Conservation (phyloP, 1,140 invertebrate species). For the Eumaeus atala region DNA sequence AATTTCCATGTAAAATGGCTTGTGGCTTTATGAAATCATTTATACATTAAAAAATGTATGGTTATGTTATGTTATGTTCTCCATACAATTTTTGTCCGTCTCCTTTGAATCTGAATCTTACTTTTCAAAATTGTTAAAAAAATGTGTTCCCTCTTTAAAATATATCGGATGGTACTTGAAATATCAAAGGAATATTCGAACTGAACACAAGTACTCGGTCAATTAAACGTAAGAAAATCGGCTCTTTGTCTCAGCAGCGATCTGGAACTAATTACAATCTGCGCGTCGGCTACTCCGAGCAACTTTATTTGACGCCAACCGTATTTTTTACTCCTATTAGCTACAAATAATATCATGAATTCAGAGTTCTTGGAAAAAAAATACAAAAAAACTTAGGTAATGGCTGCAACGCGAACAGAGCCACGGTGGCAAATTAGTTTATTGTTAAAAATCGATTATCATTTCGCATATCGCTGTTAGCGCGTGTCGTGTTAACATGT, state of each 20-base stretch:
- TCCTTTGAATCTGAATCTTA: too few relatives aligned
- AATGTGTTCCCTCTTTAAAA: background rate
- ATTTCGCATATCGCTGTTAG: too few relatives aligned
- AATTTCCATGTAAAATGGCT: too few relatives aligned
- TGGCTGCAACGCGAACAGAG: too few relatives aligned
- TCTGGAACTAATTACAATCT: conserved; percentile 61
- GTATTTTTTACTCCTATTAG: conserved; percentile 2
- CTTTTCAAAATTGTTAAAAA: too few relatives aligned
- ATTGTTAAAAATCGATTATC: background rate
- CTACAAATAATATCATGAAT: background rate
- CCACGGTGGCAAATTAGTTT: too few relatives aligned
- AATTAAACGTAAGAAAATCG: conserved; percentile 58
- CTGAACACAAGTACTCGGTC: conserved; percentile 37
- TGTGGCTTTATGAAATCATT: too few relatives aligned
- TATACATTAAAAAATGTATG: too few relatives aligned
- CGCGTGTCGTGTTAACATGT: too few relatives aligned
- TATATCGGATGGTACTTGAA: background rate
- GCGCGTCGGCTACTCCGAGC: conserved; percentile 30
- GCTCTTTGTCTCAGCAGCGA: conserved; percentile 48
- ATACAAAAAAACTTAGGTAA: background rate
- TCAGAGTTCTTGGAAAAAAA: background rate
- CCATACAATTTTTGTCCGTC: too few relatives aligned
- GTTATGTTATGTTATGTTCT: background rate
- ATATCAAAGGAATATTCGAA: background rate
- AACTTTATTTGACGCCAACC: background rate